Evolutionary conservation across 2,113 vertebrate species (phyloP), one percentile per base, ranked within the genome.

Genomic region (Bujurquina vittata): DNA sequence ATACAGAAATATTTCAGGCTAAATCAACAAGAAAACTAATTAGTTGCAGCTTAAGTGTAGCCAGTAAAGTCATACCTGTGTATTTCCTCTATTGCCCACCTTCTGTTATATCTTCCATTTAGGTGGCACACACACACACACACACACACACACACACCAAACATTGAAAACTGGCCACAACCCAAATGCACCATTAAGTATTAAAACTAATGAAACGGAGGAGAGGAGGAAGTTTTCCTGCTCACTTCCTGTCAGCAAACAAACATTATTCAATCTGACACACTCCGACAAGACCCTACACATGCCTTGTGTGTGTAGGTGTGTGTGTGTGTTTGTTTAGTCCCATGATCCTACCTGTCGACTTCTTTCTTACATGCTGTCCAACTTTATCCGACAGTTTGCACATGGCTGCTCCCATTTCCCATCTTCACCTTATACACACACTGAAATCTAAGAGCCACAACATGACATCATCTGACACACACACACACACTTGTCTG

Each of bases 381-480:
- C 88, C 94, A 54, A 95, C 88, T 93, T 95, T 96, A 84, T 90
- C 91, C 40, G 95, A 95, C 89, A 95, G 94, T 94, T 95, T 96
- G 89, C 94, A 95, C 89, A 95, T 87, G 77, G 94, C 93, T 84
- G 94, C 90, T 93, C 95, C 95, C 95, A 96, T 96, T 76, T 88
- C 93, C 88, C 82, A 90, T 87, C 87, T 81, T 89, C 75, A 81
- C 18, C 81, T 56, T 22, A 77, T 26, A 37, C 79, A 35, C 57
- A 33, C 59, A n/a, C 35, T 37, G 10, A 72, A 37, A 55, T 58
- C 43, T 72, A 72, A 4, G 6, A 54, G 67, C 67, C 23, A 52
- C 26, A 52, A 72, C 17, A 0, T 31, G 46, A 63, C 77, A 40
- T 65, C 52, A 11, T 20, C 46, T 7, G 0, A 37, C 62, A 62